Percentiles rank a stretch among this genome's conserved stretches.
phyloP scores from a whole-genome alignment of 2,888 invertebrate genomes.

The Brenthis hecate region DNA sequence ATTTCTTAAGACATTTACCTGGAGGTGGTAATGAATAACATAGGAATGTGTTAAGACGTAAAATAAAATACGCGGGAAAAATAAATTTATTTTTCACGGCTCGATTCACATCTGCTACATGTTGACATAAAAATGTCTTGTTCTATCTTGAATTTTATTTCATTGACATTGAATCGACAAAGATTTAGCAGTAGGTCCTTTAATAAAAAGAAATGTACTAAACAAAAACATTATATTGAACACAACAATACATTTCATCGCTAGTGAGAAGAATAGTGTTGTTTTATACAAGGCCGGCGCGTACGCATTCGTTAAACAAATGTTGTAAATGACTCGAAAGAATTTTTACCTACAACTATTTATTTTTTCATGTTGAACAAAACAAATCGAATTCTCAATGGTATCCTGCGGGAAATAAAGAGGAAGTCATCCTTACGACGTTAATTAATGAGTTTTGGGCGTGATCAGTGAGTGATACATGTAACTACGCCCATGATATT shows the following conservation, averaged over 20 bases:
- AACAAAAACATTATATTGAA: background rate
- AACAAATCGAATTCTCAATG: slow-evolving; percentile 44
- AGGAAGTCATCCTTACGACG: slow-evolving; percentile 57
- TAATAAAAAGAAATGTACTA: background rate
- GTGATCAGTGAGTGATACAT: slow-evolving; percentile 48
- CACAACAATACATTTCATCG: background rate
- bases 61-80: too few species aligned
- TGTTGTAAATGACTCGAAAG: slow-evolving; percentile 5
- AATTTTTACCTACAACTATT: slow-evolving; percentile 6
- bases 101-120: too few species aligned
- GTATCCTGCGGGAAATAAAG: slow-evolving; percentile 42
- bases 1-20: too few species aligned
- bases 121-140: too few species aligned
- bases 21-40: too few species aligned
- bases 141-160: too few species aligned
- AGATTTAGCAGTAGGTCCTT: too few species aligned
- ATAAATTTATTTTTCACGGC: too few species aligned
- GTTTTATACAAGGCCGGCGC: background rate
- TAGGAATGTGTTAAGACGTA: too few species aligned
- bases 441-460: slow-evolving; percentile 58
- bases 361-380: slow-evolving; percentile 52
- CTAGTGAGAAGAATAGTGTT: background rate
- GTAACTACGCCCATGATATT: background rate
- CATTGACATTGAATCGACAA: too few species aligned
- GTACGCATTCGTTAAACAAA: background rate